These are phyloP conservation scores for Clarias magur DNA, from an alignment of 2,113 vertebrate species.

Conservation along the genomic window DNA sequence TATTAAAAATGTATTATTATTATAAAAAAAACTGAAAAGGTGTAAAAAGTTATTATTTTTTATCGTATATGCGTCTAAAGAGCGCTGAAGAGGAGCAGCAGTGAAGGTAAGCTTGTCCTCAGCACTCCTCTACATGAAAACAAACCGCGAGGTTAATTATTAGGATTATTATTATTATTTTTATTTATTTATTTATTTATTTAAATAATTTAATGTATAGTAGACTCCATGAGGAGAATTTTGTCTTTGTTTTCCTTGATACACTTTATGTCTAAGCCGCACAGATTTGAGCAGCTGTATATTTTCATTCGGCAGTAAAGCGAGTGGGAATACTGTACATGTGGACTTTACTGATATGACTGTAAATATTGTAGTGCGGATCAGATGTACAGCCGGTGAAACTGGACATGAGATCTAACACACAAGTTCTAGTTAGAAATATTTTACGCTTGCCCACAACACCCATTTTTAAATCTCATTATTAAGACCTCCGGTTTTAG, in stretches of 20 bases:
- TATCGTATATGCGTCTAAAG: background rate
- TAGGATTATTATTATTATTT: background rate
- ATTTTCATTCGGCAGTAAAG: background rate
- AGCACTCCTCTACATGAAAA: background rate
- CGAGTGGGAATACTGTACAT: background rate
- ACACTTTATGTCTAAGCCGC: background rate
- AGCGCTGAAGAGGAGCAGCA: background rate
- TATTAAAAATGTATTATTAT: too few relatives aligned
- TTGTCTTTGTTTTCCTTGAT: background rate
- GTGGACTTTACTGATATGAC: too few relatives aligned
- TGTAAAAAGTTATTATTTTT: background rate
- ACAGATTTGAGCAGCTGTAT: background rate
- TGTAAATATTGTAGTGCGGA: background rate
- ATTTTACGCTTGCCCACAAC: background rate
- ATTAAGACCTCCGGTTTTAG: background rate
- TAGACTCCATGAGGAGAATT: background rate
- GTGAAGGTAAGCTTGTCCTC: background rate
- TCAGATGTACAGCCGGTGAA: background rate
- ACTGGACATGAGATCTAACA: too few relatives aligned
- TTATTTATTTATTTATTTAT: background rate
- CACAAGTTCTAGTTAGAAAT: background rate
- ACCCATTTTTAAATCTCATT: background rate
- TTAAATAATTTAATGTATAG: too few relatives aligned
- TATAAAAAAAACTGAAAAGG: background rate
- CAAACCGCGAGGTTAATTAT: background rate